Conservation (phyloP, 2,888 invertebrate genomes). For the Rutpela maculata region DNA sequence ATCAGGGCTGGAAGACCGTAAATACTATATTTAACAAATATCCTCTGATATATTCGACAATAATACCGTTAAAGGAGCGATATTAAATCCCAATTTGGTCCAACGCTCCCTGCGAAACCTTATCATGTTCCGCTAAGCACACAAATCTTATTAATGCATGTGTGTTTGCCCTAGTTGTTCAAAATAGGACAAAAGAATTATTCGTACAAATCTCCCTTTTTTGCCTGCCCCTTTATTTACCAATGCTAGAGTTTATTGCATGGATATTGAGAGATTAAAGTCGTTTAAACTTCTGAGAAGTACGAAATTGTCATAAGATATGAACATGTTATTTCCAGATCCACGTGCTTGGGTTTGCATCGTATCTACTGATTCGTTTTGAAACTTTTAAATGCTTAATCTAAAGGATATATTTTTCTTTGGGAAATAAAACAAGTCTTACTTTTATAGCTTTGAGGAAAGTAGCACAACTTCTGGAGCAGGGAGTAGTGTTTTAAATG, state of each 20-base stretch:
- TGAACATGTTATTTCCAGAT: constrained; percentile 51
- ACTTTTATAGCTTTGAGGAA: background rate
- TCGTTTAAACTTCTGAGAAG: constrained; percentile 51
- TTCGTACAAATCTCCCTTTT: background rate
- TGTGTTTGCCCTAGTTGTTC: background rate
- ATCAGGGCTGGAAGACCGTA: too few species aligned
- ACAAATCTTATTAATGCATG: constrained; percentile 7
- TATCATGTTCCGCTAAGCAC: background rate
- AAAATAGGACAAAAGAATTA: background rate
- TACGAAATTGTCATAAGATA: constrained; percentile 53
- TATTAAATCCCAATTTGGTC: background rate
- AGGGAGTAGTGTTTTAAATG: background rate
- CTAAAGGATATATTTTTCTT: constrained; percentile 7
- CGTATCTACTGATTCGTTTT: constrained; percentile 25
- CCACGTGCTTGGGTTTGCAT: constrained; percentile 2
- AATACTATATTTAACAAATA: too few species aligned
- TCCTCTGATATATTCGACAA: too few species aligned
- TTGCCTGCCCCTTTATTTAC: constrained; percentile 36
- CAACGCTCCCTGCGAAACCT: background rate
- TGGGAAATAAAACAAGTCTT: constrained; percentile 1
- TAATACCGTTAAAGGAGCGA: background rate
- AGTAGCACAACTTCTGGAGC: background rate
- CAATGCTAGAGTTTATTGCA: constrained; percentile 41
- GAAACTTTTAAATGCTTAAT: constrained; percentile 38
- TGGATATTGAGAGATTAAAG: constrained; percentile 49